Percentiles rank a stretch among this genome's conserved stretches.
Conservation (phyloP, 2,113 vertebrate species). For the Gallinago paraguaiae region DNA sequence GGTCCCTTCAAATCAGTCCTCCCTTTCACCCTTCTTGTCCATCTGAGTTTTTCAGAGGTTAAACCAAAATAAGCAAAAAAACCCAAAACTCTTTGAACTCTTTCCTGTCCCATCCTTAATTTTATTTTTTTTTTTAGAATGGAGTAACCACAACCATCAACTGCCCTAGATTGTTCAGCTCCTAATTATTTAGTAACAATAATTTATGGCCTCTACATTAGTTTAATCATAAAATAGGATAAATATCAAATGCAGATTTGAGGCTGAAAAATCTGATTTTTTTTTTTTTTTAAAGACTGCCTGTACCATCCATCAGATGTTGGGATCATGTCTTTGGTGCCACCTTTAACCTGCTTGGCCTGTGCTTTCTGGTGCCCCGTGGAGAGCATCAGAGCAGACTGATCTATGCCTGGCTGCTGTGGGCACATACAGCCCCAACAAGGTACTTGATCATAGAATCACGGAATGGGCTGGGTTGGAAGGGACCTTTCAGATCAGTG, state of each 20-base stretch:
- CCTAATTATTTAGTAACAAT: neutral
- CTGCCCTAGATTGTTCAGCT: neutral
- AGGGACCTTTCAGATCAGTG: too few relatives aligned
- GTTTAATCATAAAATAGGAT: neutral
- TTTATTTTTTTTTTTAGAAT: neutral
- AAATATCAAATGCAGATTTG: neutral
- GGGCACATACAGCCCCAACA: too few relatives aligned
- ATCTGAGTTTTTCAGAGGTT: neutral
- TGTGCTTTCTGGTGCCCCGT: accelerated
- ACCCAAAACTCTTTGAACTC: neutral
- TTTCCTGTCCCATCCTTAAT: neutral
- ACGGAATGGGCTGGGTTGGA: too few relatives aligned
- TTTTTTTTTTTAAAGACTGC: neutral
- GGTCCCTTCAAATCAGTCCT: neutral
- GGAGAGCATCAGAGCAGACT: neutral
- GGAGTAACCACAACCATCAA: neutral
- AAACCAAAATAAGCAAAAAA: neutral
- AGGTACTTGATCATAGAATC: too few relatives aligned
- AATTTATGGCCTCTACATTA: neutral
- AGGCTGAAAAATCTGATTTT: neutral
- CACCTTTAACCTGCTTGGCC: neutral
- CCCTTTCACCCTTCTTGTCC: neutral
- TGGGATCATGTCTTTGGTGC: neutral
- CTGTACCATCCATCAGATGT: accelerated
- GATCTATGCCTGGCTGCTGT: neutral